Conservation (phyloP, 2,797 vertebrate genomes). For the Anas capensis region DNA sequence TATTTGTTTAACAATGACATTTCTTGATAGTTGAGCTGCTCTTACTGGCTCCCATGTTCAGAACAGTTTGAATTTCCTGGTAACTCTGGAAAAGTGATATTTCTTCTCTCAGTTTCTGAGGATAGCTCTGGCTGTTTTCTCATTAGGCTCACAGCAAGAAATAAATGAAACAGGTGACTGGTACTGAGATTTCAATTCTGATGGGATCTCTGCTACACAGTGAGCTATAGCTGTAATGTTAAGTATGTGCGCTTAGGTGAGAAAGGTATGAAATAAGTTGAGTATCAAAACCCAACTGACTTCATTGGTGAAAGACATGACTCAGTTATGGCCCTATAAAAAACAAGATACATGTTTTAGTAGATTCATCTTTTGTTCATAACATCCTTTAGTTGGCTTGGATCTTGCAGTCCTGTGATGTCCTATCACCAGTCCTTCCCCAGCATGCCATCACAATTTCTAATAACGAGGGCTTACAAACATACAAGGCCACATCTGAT, state of each 20-base stretch:
- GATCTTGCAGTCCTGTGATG: accelerated
- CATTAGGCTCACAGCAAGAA: slow-evolving; percentile 64
- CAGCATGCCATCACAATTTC: background rate
- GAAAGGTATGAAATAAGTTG: background rate
- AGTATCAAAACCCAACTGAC: background rate
- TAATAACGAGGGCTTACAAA: background rate
- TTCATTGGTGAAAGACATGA: background rate
- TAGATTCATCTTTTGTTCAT: background rate
- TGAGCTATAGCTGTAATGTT: background rate
- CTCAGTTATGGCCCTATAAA: background rate
- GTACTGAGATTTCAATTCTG: slow-evolving; percentile 52
- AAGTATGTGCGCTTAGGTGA: background rate
- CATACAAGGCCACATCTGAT: background rate
- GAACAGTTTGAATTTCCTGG: slow-evolving; percentile 29
- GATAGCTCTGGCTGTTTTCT: slow-evolving; percentile 64
- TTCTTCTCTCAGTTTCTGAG: slow-evolving; percentile 1
- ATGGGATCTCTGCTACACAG: background rate
- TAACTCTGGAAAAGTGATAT: slow-evolving; percentile 16
- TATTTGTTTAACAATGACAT: slow-evolving; percentile 33
- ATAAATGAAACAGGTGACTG: slow-evolving; percentile 58
- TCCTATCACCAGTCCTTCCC: background rate
- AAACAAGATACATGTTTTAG: background rate
- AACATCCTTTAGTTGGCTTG: background rate
- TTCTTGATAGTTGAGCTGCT: slow-evolving; percentile 29
- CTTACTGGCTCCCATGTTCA: background rate